Conservation (phyloP, 2,797 vertebrate genomes). For the Gambusia yucatana region DNA sequence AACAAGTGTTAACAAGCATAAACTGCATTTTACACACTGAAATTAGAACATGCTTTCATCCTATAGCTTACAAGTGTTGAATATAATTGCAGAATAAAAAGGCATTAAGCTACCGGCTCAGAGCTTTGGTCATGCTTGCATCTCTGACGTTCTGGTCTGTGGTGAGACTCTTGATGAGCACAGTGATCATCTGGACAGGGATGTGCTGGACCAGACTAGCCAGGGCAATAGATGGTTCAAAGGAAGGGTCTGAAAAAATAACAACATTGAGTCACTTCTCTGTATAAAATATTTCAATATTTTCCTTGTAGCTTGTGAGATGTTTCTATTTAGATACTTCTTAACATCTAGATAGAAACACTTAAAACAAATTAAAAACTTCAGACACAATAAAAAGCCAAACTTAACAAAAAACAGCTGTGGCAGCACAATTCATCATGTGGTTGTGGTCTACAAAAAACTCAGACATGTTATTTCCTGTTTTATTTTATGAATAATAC, state of each 20-base stretch:
- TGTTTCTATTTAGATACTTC: too few species aligned
- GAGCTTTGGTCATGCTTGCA: constrained; percentile 95
- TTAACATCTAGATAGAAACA: not conserved
- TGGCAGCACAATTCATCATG: too few species aligned
- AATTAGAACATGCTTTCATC: not conserved
- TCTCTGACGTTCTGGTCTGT: constrained; percentile 98
- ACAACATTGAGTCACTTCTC: not conserved
- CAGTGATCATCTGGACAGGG: constrained; percentile 97
- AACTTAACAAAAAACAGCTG: not conserved
- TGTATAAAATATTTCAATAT: too few species aligned
- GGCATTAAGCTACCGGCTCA: constrained; percentile 88
- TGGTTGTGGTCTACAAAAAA: not conserved
- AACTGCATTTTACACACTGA: not conserved
- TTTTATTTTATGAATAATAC: not conserved
- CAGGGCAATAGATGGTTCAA: constrained; percentile 94
- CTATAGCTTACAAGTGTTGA: not conserved
- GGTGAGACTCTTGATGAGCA: constrained; percentile 98
- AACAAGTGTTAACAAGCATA: not conserved
- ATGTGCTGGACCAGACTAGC: constrained; percentile 98
- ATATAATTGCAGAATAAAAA: not conserved
- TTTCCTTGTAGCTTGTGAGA: not conserved
- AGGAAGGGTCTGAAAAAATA: constrained; percentile 84
- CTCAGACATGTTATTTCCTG: not conserved
- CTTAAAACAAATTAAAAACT: not conserved
- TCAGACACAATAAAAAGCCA: not conserved